phyloP scores from a whole-genome alignment of 92 coral and sea anemone genomes.

The Parazoanthus darwini region DNA sequence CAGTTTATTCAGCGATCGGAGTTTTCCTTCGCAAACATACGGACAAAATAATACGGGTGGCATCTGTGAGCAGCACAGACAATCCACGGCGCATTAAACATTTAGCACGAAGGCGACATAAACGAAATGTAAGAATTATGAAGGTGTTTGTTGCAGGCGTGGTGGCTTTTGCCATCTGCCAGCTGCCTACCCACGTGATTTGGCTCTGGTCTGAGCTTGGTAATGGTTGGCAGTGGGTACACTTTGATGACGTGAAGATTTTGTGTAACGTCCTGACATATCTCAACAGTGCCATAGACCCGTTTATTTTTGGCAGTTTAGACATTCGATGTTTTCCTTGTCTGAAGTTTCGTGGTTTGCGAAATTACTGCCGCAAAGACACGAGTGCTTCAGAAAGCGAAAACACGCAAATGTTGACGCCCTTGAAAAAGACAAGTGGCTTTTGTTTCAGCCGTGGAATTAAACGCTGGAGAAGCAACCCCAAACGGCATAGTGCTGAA shows the following conservation, averaged over 20 bases:
- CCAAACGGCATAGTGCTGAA: background rate
- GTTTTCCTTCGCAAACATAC: constrained; percentile 45
- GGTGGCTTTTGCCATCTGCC: constrained; percentile 68
- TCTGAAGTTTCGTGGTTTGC: background rate
- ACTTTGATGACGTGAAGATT: constrained; percentile 46
- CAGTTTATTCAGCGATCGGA: constrained; percentile 58
- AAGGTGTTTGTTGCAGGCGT: constrained; percentile 74
- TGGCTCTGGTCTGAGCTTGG: constrained; percentile 84
- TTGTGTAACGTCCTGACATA: constrained; percentile 64
- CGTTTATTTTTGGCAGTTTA: constrained; percentile 76
- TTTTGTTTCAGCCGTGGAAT: background rate
- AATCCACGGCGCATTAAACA: constrained; percentile 28
- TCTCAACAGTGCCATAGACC: constrained; percentile 76
- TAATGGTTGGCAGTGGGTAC: constrained; percentile 48
- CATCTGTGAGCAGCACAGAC: background rate
- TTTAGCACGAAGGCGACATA: constrained; percentile 37
- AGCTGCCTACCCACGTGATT: constrained; percentile 70
- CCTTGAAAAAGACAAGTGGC: background rate
- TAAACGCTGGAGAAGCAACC: background rate
- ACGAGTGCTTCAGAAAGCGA: background rate
- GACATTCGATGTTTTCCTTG: constrained; percentile 11
- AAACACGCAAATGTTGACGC: background rate
- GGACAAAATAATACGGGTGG: constrained; percentile 27
- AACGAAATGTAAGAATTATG: constrained; percentile 55
- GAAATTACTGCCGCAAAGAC: background rate